Conservation (phyloP, 2,888 invertebrate genomes). For the Polydrusus tereticollis region DNA sequence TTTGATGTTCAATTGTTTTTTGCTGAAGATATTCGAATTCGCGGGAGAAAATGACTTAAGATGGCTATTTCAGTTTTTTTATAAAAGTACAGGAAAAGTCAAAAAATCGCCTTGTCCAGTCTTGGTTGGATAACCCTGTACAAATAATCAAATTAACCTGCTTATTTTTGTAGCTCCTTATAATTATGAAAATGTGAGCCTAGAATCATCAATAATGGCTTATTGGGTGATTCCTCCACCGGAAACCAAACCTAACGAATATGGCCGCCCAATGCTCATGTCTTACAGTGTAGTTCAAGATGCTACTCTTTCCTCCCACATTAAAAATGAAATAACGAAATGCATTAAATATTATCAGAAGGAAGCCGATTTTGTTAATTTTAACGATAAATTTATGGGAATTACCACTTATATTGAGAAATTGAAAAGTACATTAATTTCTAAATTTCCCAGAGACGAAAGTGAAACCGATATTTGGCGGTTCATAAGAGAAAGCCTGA, state of each 20-base stretch:
- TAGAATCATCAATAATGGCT: slow-evolving; percentile 86
- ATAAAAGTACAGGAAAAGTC: background rate
- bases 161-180: slow-evolving; percentile 80
- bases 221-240: slow-evolving; percentile 98
- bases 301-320: slow-evolving; percentile 82
- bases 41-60: background rate
- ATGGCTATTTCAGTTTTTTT: background rate
- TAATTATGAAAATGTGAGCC: slow-evolving; percentile 81
- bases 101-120: background rate
- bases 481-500: slow-evolving; percentile 81
- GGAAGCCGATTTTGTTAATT: slow-evolving; percentile 76
- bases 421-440: slow-evolving; percentile 82
- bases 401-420: slow-evolving; percentile 83
- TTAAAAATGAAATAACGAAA: slow-evolving; percentile 88
- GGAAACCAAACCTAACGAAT: slow-evolving; percentile 91
- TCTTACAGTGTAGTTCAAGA: slow-evolving; percentile 89
- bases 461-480: slow-evolving; percentile 84
- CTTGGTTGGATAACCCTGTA: too few species aligned
- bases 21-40: too few species aligned
- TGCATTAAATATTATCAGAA: slow-evolving; percentile 87
- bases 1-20: too few species aligned
- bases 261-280: slow-evolving; percentile 92
- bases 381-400: slow-evolving; percentile 77
- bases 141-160: background rate
- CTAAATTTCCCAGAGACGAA: slow-evolving; percentile 84